Evolutionary conservation across 2,888 invertebrate species (phyloP).

Genomic region (Philaethria dido): DNA sequence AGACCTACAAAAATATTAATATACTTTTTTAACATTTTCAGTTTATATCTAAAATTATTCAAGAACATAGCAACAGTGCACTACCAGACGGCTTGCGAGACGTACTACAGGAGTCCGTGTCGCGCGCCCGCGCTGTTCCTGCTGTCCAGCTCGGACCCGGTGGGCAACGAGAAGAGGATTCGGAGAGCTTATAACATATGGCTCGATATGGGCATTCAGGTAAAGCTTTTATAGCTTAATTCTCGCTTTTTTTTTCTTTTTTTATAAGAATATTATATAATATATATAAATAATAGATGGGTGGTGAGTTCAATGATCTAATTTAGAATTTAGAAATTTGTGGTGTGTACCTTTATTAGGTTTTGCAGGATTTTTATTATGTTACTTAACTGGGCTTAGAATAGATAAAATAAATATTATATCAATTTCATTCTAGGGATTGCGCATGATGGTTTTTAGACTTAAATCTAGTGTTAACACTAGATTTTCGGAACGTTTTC

Average conservation of each 20-base stretch:
- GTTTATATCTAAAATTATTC: constrained; percentile 90
- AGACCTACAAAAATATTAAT: background rate
- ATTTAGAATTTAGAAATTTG: too few relatives aligned
- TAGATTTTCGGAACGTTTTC: too few relatives aligned
- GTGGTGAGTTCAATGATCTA: too few relatives aligned
- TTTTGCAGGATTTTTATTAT: too few relatives aligned
- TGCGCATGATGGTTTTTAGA: too few relatives aligned
- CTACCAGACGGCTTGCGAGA: constrained; percentile 91
- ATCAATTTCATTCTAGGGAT: too few relatives aligned
- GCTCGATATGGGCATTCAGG: constrained; percentile 89
- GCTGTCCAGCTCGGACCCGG: constrained; percentile 85
- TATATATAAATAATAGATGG: too few relatives aligned
- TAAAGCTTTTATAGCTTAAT: constrained; percentile 59
- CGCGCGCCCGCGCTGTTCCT: constrained; percentile 90
- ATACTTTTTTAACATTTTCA: background rate
- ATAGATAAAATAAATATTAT: too few relatives aligned
- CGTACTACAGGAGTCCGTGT: constrained; percentile 91
- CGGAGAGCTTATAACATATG: constrained; percentile 88
- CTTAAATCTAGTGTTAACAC: too few relatives aligned
- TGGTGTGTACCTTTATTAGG: too few relatives aligned
- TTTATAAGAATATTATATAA: too few relatives aligned
- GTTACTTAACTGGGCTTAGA: too few relatives aligned
- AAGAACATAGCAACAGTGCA: constrained; percentile 91
- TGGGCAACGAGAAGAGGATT: constrained; percentile 90
- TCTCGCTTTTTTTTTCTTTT: background rate